phyloP scores from a whole-genome alignment of 2,113 vertebrate genomes.

The Malurus cyaneus region DNA sequence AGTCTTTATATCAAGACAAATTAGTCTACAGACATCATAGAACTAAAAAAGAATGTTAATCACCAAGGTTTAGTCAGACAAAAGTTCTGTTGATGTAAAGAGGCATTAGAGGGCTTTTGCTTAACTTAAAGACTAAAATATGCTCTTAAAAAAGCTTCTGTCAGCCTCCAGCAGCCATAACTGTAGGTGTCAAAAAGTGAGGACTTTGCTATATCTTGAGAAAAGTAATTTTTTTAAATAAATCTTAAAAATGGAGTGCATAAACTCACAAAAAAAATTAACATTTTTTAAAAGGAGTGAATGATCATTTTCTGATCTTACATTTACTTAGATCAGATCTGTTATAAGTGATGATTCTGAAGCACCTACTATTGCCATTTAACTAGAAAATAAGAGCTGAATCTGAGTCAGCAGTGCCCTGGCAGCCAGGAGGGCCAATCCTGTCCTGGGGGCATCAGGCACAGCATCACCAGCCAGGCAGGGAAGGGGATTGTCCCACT shows the following conservation, averaged over 20 bases:
- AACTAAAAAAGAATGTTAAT: not conserved
- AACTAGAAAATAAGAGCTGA: not conserved
- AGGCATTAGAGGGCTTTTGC: not conserved
- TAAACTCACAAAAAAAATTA: not conserved
- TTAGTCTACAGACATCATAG: not conserved
- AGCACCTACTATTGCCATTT: not conserved
- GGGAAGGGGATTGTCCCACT: not conserved
- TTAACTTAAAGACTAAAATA: not conserved
- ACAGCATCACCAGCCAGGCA: accelerated
- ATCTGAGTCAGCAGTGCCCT: accelerated
- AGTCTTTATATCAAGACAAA: not conserved
- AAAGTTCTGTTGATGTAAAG: not conserved
- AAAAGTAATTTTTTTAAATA: not conserved
- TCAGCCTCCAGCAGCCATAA: not conserved
- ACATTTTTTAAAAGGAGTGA: not conserved
- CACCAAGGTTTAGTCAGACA: not conserved
- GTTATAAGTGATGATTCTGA: not conserved
- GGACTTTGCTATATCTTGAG: not conserved
- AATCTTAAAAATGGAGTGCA: not conserved
- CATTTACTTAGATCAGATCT: not conserved
- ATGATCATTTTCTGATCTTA: not conserved
- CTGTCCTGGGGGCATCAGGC: not conserved
- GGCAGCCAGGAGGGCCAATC: accelerated
- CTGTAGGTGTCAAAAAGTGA: not conserved
- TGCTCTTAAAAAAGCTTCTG: not conserved